Conservation (phyloP, 2,888 invertebrate genomes). For the Mimas tiliae region DNA sequence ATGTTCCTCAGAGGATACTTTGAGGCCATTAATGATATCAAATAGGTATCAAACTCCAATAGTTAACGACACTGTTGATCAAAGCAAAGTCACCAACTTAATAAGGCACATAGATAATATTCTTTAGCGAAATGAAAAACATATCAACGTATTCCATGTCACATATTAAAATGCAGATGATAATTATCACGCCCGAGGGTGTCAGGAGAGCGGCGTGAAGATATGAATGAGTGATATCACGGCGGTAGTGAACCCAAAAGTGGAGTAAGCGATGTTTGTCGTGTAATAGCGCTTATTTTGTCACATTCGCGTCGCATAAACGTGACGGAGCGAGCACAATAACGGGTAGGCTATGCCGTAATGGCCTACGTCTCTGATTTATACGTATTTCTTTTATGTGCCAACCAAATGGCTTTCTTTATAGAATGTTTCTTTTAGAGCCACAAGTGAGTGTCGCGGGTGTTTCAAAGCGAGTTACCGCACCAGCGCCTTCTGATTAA, state of each 20-base stretch:
- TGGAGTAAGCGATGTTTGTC: slow-evolving; percentile 60
- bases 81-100: no score
- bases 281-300: slow-evolving; percentile 73
- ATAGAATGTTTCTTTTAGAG: slow-evolving; percentile 65
- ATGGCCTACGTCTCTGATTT: slow-evolving; percentile 78
- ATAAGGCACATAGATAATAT: background rate
- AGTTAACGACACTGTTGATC: no score
- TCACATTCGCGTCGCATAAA: slow-evolving; percentile 73
- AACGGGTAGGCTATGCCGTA: slow-evolving; percentile 68
- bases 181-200: background rate
- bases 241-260: slow-evolving; percentile 41
- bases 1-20: no score
- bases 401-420: slow-evolving; percentile 73
- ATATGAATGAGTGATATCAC: slow-evolving; percentile 32
- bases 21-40: no score
- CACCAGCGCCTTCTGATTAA: slow-evolving; percentile 59
- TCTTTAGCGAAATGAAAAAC: background rate
- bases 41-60: no score
- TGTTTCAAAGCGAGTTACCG: slow-evolving; percentile 58
- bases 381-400: slow-evolving; percentile 81
- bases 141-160: background rate
- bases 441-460: slow-evolving; percentile 56
- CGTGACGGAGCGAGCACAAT: slow-evolving; percentile 74
- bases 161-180: background rate
- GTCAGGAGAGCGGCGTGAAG: slow-evolving; percentile 20